phyloP scores from a whole-genome alignment of 2,113 vertebrate genomes.

The Cromileptes altivelis region DNA sequence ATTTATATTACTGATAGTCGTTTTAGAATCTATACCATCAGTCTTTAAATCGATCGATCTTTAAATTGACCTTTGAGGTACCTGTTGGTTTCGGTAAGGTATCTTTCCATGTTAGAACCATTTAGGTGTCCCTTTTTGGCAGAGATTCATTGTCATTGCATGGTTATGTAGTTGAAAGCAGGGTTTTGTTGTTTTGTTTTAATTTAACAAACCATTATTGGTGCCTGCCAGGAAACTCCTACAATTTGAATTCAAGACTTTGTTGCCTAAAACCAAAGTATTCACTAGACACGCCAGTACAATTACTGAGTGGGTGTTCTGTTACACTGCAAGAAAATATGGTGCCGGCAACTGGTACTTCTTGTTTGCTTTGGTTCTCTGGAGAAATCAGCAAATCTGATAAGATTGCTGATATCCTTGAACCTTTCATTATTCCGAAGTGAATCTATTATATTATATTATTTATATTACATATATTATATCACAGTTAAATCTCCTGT shows the following conservation, averaged over 20 bases:
- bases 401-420: neutral
- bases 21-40: neutral
- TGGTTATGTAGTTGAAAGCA: neutral
- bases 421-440: neutral
- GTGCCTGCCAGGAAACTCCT: neutral
- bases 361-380: neutral
- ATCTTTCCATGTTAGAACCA: neutral
- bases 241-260: neutral
- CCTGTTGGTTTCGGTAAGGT: neutral
- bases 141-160: neutral
- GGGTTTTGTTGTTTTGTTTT: neutral
- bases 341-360: neutral
- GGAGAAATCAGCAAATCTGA: constrained; percentile 9
- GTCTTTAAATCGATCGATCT: neutral
- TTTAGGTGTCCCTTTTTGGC: neutral
- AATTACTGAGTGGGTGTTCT: neutral
- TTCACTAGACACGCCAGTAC: neutral
- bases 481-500: neutral
- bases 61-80: neutral
- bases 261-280: neutral
- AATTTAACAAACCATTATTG: neutral
- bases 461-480: neutral
- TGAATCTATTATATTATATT: neutral
- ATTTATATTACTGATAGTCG: neutral
- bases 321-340: neutral